These are phyloP conservation scores for Tenrec ecaudatus DNA, from an alignment of 2,113 vertebrate species.

Conservation along the genomic window DNA sequence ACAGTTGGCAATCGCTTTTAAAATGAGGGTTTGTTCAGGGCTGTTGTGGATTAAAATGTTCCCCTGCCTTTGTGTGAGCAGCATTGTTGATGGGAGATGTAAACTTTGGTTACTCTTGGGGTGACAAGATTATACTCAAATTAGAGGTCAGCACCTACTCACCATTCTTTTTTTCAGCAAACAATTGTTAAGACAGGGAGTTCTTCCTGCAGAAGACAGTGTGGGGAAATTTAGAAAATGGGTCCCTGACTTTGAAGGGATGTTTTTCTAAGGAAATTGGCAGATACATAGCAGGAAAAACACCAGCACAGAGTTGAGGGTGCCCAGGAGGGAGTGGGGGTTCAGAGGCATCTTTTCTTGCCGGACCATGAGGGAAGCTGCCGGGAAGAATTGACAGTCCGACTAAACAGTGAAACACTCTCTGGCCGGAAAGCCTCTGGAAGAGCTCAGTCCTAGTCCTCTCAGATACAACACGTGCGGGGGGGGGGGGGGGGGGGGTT, in stretches of 20 bases:
- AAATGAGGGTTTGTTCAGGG: background rate
- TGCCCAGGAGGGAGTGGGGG: no score
- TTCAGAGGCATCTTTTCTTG: no score
- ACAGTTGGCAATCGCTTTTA: background rate
- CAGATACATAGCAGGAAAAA: background rate
- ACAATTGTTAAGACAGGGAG: background rate
- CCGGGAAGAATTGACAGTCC: background rate
- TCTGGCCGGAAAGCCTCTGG: background rate
- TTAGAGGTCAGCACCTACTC: background rate
- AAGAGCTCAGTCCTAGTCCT: background rate
- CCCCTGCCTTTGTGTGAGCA: background rate
- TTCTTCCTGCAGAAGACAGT: background rate
- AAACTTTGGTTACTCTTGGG: background rate
- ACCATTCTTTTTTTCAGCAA: slow-evolving; percentile 20
- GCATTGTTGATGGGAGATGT: background rate
- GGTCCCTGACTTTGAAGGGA: background rate
- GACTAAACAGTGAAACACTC: background rate
- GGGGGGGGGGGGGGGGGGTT: no score
- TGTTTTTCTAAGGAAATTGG: background rate
- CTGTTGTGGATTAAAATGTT: background rate
- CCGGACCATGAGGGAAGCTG: background rate
- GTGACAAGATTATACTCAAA: slow-evolving; percentile 48
- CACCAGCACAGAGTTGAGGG: fast-evolving
- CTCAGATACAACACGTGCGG: background rate
- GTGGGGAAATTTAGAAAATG: background rate